Evolutionary conservation across 2,888 invertebrate genomes (phyloP).

Genomic region (Polylopha cassiicola): DNA sequence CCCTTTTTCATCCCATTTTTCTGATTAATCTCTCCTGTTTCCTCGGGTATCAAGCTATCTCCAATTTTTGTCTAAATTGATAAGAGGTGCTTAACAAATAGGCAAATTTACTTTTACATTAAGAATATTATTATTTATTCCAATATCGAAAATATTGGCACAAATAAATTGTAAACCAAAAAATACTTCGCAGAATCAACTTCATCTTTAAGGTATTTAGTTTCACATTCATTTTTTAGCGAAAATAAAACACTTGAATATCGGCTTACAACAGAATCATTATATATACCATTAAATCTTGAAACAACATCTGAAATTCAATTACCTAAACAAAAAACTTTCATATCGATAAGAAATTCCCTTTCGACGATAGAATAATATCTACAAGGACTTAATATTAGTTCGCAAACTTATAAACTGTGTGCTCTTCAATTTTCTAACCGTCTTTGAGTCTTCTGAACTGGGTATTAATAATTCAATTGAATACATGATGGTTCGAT

Average conservation of each 20-base stretch:
- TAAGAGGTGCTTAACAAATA: too few species aligned
- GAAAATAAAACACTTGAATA: conserved; percentile 5
- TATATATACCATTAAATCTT: too few species aligned
- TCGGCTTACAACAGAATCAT: background rate
- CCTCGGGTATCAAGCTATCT: too few species aligned
- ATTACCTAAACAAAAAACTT: conserved; percentile 6
- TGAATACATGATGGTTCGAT: conserved; percentile 9
- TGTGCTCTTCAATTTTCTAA: conserved; percentile 8
- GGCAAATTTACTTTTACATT: too few species aligned
- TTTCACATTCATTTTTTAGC: conserved; percentile 3
- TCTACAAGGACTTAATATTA: conserved; percentile 2
- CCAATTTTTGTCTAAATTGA: too few species aligned
- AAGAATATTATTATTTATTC: too few species aligned
- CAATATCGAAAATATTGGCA: too few species aligned
- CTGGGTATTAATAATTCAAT: conserved; percentile 6
- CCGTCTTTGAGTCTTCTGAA: too few species aligned
- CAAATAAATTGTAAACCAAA: background rate
- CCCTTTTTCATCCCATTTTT: too few species aligned
- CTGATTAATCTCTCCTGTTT: too few species aligned
- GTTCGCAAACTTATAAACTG: conserved; percentile 1
- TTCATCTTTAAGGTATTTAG: background rate
- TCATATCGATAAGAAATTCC: conserved; percentile 6
- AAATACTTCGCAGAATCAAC: background rate
- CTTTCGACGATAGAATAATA: conserved; percentile 9
- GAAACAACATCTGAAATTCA: conserved; percentile 7